Evolutionary conservation across 2,797 vertebrate species (phyloP).

Genomic region (Brotula barbata): DNA sequence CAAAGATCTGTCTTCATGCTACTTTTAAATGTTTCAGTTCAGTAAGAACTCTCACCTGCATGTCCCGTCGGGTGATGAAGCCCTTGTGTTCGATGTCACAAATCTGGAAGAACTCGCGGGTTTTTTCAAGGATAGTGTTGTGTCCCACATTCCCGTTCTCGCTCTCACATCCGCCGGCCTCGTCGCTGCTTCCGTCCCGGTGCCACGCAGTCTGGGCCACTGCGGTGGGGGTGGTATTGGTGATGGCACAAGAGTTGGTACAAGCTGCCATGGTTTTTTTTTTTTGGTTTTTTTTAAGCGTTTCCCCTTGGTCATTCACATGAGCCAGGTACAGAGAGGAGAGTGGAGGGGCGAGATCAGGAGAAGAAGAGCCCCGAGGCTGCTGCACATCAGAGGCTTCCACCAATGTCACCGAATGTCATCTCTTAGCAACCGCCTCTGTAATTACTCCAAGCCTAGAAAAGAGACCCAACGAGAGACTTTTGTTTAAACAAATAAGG

Average conservation of each 20-base stretch:
- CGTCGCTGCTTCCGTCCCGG: slow-evolving; percentile 11
- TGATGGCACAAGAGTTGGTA: slow-evolving; percentile 37
- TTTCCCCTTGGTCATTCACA: slow-evolving; percentile 53
- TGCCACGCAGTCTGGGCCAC: slow-evolving; percentile 38
- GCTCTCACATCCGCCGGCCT: slow-evolving; percentile 22
- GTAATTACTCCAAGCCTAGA: slow-evolving; percentile 76
- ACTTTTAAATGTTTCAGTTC: not conserved
- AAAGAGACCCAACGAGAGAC: slow-evolving; percentile 55
- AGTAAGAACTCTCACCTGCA: slow-evolving; percentile 83
- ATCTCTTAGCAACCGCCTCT: slow-evolving; percentile 82
- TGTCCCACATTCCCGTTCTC: slow-evolving; percentile 43
- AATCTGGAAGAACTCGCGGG: slow-evolving; percentile 90
- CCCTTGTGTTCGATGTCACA: slow-evolving; percentile 92
- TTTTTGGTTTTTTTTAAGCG: slow-evolving; percentile 16
- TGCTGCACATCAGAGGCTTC: slow-evolving; percentile 69
- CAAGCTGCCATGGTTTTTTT: slow-evolving; percentile 70
- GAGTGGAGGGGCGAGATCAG: slow-evolving; percentile 43
- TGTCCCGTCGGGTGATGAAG: slow-evolving; percentile 85
- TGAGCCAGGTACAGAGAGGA: slow-evolving; percentile 52
- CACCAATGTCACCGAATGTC: slow-evolving; percentile 60
- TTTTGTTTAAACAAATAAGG: slow-evolving; percentile 52
- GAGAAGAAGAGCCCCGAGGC: slow-evolving; percentile 61
- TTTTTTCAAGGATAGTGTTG: slow-evolving; percentile 81
- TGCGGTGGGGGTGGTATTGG: not conserved
- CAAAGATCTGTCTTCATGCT: not conserved